phyloP scores from a whole-genome alignment of 1,140 invertebrate species.

The Penaeus chinensis region DNA sequence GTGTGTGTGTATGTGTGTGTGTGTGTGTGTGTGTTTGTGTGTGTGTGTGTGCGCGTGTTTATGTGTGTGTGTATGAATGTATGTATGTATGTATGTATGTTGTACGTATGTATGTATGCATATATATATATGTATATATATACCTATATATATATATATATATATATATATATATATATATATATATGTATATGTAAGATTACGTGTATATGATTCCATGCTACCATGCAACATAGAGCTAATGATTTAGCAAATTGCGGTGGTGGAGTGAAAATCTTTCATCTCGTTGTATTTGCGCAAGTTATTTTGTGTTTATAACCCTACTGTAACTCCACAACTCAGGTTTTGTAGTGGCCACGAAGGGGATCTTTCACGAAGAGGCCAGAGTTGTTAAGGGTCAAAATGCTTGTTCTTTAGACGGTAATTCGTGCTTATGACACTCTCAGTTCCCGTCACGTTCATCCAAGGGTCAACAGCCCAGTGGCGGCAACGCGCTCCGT shows the following conservation, averaged over 20 bases:
- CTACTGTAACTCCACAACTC: no score
- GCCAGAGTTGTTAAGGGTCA: no score
- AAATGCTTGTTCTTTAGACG: no score
- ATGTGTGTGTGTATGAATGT: not conserved
- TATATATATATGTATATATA: slow-evolving; percentile 1
- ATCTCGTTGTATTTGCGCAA: not conserved
- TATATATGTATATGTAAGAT: not conserved
- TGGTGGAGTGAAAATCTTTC: not conserved
- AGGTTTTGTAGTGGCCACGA: no score
- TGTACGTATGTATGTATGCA: not conserved
- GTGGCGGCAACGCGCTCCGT: no score
- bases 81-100: not conserved
- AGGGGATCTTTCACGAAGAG: no score
- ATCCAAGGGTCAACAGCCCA: no score
- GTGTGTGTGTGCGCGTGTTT: not conserved
- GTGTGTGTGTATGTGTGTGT: not conserved
- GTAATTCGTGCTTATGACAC: no score
- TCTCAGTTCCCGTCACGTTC: no score
- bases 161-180: not conserved
- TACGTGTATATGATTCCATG: not conserved
- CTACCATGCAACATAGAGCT: not conserved
- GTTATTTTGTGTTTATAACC: no score
- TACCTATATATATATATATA: slow-evolving; percentile 7
- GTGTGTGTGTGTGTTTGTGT: not conserved
- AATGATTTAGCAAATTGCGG: not conserved